Base-by-base conservation (phyloP, 2,113 vertebrate species). In the Hyla sarda region DNA sequence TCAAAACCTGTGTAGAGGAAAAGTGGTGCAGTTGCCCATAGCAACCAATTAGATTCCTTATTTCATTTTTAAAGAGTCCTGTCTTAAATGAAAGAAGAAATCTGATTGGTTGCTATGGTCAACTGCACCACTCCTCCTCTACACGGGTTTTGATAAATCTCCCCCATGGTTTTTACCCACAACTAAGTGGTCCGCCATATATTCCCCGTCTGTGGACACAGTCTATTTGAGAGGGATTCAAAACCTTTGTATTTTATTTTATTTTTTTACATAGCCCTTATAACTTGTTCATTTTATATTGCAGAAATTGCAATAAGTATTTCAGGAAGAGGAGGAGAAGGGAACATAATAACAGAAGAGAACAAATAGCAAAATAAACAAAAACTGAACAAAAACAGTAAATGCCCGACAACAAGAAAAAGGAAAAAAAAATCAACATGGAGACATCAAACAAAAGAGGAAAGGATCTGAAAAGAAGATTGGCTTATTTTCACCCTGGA, bases 401-500 rank as follows among this genome's bases (percentile, higher is more conserved):
- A 65, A 8, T 28, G 25, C 34, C 30, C 25, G 7, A 67, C n/a
- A 54, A 32, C 67, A 82, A 48, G 47, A 1, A 48, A 65, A 30
- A 30, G 0, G 1, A 30, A 34, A 12, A 11, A 62, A 34, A 83
- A n/a, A n/a, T n/a, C 2, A 30, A 60, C 37, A n/a, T 10, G 47
- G 4, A 30, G 10, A 76, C 14, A 32, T 45, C 52, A 62, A 23
- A 30, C 56, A 62, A 41, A 60, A 65, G 56, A 58, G 25, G n/a
- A 60, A 62, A 62, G 14, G 37, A 30, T 76, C 56, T 83, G 34
- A 74, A 74, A 74, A 13, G 52, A 23, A 41, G n/a, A 69, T 34
- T 67, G 32, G 34, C 25, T 23, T 34, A 65, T 86, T 82, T 87
- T 52, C 85, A 91, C 93, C 92, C 94, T 94, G 94, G 95, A 94